phyloP scores from a whole-genome alignment of 2,113 vertebrate species.

The Albula glossodonta region DNA sequence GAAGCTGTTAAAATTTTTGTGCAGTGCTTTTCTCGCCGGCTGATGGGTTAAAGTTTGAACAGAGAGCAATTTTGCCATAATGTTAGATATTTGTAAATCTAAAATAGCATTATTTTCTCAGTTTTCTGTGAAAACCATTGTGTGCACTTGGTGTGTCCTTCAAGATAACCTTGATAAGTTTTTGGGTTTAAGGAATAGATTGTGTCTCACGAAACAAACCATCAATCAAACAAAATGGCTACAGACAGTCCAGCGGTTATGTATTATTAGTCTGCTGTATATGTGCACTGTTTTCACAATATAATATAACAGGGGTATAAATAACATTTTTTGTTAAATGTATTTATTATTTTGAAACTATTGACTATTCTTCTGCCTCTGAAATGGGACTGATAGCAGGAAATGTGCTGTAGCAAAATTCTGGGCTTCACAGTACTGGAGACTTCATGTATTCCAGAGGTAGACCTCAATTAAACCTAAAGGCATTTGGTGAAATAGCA shows the following conservation, averaged over 20 bases:
- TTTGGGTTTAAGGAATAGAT: no score
- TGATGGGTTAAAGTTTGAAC: neutral
- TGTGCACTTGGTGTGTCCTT: neutral
- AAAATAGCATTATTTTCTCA: neutral
- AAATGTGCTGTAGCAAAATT: no score
- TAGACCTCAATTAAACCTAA: no score
- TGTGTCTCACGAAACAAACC: neutral
- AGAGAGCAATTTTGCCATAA: slow-evolving; percentile 4
- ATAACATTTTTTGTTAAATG: no score
- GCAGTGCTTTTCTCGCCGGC: neutral
- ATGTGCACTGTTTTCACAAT: no score
- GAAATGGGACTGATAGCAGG: neutral
- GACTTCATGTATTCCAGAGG: no score
- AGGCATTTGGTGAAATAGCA: neutral
- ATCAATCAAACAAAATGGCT: slow-evolving; percentile 13
- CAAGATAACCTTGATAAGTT: neutral
- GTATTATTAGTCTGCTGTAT: no score
- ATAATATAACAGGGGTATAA: no score
- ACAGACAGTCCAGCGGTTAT: no score
- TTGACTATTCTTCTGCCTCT: neutral
- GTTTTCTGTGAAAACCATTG: neutral
- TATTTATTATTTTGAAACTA: neutral
- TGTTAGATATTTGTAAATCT: slow-evolving; percentile 11
- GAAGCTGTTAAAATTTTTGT: neutral
- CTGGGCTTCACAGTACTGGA: no score